These are phyloP conservation scores for Pelodytes ibericus DNA, from an alignment of 2,797 vertebrate genomes.

Conservation along the genomic window DNA sequence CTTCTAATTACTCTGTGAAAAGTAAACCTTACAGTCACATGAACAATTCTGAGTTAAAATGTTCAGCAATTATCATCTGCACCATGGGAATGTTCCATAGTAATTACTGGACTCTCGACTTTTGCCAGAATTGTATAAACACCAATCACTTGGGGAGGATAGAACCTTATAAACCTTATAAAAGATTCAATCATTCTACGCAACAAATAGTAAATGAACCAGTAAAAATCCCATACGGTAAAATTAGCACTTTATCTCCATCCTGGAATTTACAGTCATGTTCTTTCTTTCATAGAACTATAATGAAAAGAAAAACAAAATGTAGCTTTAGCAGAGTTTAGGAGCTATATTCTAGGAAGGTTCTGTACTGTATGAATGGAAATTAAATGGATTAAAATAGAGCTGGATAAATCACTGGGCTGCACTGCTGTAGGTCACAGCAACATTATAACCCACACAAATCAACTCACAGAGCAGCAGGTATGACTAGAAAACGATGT, in stretches of 20 bases:
- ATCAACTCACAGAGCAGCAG: constrained; percentile 15
- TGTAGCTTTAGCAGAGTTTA: constrained; percentile 15
- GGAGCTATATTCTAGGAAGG: constrained; percentile 19
- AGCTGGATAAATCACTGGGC: constrained; percentile 31
- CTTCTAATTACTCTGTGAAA: too few species aligned
- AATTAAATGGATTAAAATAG: constrained; percentile 43
- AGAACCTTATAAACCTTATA: too few species aligned
- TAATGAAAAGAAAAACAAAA: constrained; percentile 24
- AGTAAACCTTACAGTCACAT: too few species aligned
- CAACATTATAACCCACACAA: constrained; percentile 39
- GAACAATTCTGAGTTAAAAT: too few species aligned
- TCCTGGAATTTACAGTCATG: constrained; percentile 12
- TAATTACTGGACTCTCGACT: too few species aligned
- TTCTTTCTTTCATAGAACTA: constrained; percentile 7
- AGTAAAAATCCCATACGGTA: not conserved
- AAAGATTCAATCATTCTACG: too few species aligned
- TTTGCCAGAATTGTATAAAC: too few species aligned
- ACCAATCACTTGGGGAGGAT: too few species aligned
- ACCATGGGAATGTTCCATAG: too few species aligned
- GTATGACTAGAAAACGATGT: constrained; percentile 29
- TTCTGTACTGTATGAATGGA: constrained; percentile 29
- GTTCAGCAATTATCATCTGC: too few species aligned
- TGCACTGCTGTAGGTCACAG: constrained; percentile 32
- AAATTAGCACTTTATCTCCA: not conserved
- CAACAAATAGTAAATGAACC: not conserved